Evolutionary conservation across 2,888 invertebrate genomes (phyloP), one percentile per base, ranked within the genome.

Genomic region (Agrochola lychnidis): DNA sequence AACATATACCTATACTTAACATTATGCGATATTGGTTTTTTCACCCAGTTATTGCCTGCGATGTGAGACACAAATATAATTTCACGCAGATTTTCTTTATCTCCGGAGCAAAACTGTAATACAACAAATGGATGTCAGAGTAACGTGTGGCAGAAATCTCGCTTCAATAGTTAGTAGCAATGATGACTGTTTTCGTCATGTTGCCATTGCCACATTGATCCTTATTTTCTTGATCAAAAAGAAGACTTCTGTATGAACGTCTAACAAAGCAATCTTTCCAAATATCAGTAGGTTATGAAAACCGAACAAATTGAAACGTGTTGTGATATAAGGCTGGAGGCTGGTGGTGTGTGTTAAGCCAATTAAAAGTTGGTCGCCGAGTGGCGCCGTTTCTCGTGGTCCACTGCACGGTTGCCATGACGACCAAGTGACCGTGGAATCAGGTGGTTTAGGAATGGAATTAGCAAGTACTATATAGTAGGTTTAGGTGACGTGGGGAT

Each of bases 311-410:
- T 78, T 71, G 70, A 74, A 83, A 61, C 59, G 36, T 73, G 83
- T 72, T 19, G 68, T 68, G 63, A 30, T 10, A 40, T 22, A 16
- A 42, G 36, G 36, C 40, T 36, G 14, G 42, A 7, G n/a, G 36
- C n/a, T 25, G 30, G 30, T n/a, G 30, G n/a, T 12, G 42, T 22
- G 57, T 36, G 56, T 84, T 75, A 73, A 80, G 70, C 73, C 85
- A 84, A 83, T 83, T 83, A 76, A 84, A 83, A 83, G 81, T 84
- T 76, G 16, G 6, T 59, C 36, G 48, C 36, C 67, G 42, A 40
- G 53, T n/a, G 64, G 10, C 53, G 42, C 70, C 53, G 10, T 19
- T 25, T 36, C 66, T 73, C 62, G n/a, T 45, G 48, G 48, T 42
- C 56, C 59, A 16, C 61, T 56, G 70, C 56, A 36, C 36, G 45